phyloP scores from a whole-genome alignment of 2,113 vertebrate genomes.

The Mobula hypostoma region DNA sequence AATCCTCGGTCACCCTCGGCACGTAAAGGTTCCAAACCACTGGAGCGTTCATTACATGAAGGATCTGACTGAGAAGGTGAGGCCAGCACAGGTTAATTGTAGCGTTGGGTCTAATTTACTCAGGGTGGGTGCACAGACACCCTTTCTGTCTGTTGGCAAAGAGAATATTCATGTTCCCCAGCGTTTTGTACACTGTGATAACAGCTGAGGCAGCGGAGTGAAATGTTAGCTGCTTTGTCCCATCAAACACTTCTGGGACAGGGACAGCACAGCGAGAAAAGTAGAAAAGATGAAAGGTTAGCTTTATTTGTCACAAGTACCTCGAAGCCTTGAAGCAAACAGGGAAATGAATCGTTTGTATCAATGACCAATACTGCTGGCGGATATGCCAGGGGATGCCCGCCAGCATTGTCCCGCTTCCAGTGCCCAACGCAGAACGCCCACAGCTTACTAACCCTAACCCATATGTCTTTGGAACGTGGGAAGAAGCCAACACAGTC shows the following conservation, averaged over 20 bases:
- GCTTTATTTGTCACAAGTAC: too few relatives aligned
- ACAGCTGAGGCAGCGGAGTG: not conserved
- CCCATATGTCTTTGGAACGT: too few relatives aligned
- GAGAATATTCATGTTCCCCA: not conserved
- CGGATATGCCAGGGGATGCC: too few relatives aligned
- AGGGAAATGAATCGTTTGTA: too few relatives aligned
- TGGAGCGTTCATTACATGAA: conserved; percentile 47
- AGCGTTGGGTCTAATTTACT: not conserved
- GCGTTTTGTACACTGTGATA: not conserved
- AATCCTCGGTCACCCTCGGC: conserved; percentile 44
- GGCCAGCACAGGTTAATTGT: not conserved
- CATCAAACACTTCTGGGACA: not conserved
- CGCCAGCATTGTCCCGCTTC: too few relatives aligned
- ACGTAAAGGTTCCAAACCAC: conserved; percentile 39
- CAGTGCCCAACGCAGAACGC: too few relatives aligned
- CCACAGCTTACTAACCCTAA: too few relatives aligned
- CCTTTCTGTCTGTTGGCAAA: not conserved
- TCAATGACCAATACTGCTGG: too few relatives aligned
- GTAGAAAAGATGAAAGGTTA: not conserved
- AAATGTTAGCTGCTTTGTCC: not conserved
- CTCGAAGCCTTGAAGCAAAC: too few relatives aligned
- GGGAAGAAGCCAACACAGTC: too few relatives aligned
- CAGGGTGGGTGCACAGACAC: not conserved
- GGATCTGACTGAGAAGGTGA: conserved; percentile 51
- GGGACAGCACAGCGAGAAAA: too few relatives aligned